phyloP scores from a whole-genome alignment of 1,140 invertebrate genomes.

The Drosophila malerkotliana region DNA sequence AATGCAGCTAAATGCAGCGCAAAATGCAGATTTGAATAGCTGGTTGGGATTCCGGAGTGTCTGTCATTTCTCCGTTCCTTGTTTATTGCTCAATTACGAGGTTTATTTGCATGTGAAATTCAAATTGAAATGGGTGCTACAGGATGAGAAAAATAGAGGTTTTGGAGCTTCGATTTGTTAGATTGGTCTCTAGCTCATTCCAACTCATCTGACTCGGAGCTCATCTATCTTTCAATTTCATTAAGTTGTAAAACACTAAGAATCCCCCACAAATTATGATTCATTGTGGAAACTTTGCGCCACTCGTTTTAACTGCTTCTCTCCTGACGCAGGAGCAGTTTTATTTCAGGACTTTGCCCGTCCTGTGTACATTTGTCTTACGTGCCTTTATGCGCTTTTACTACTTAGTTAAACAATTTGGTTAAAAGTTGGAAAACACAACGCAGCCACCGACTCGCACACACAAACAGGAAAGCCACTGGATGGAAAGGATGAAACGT shows the following conservation, averaged over 20 bases:
- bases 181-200: neutral
- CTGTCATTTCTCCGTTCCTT: slow-evolving; percentile 9
- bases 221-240: slow-evolving; percentile 3
- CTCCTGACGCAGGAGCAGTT: slow-evolving; percentile 10
- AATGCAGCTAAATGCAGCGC: slow-evolving; percentile 29
- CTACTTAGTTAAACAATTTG: slow-evolving; percentile 81
- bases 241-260: neutral
- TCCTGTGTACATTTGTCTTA: slow-evolving; percentile 44
- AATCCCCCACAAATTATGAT: slow-evolving; percentile 18
- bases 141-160: neutral
- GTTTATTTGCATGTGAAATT: slow-evolving; percentile 35
- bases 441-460: slow-evolving; percentile 2
- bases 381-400: slow-evolving; percentile 68
- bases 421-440: slow-evolving; percentile 71
- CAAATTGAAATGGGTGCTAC: neutral
- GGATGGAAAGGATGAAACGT: slow-evolving; percentile 40
- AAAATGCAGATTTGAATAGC: slow-evolving; percentile 50
- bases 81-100: slow-evolving; percentile 9
- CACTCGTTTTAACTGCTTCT: slow-evolving; percentile 41
- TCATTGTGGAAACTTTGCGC: slow-evolving; percentile 20
- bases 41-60: slow-evolving; percentile 34
- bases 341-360: slow-evolving; percentile 14
- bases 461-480: slow-evolving; percentile 15
- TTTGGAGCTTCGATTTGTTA: neutral
- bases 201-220: neutral